Percentiles rank a stretch among this genome's conserved stretches.
Evolutionary conservation across 1,140 invertebrate species (phyloP).

Genomic region (Aphis craccivora): DNA sequence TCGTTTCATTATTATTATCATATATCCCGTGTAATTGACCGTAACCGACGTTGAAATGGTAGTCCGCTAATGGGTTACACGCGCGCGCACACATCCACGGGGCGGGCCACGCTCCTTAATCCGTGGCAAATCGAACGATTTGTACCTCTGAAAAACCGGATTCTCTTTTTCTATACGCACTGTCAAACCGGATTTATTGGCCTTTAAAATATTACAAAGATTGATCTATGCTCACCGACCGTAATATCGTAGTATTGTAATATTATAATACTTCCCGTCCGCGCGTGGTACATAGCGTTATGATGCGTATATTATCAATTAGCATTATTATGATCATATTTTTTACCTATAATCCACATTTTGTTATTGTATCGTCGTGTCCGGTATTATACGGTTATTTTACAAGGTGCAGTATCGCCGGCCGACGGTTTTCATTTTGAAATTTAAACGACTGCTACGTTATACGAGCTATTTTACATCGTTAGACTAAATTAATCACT

Average conservation of each 20-base stretch:
- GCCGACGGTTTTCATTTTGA: not conserved
- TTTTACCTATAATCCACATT: not conserved
- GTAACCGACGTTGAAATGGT: conserved; percentile 31
- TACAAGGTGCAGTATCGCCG: not conserved
- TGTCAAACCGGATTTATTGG: conserved; percentile 46
- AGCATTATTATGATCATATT: not conserved
- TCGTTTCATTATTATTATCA: conserved; percentile 43
- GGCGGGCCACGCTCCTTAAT: conserved; percentile 14
- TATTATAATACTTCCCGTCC: not conserved
- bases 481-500: not conserved
- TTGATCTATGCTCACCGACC: not conserved
- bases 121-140: conserved; percentile 51
- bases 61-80: conserved; percentile 52
- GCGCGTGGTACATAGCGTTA: not conserved
- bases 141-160: conserved; percentile 35
- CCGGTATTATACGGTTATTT: not conserved
- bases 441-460: not conserved
- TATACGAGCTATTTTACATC: not conserved
- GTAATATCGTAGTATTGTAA: not conserved
- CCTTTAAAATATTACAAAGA: conserved; percentile 29
- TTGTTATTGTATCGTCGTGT: not conserved
- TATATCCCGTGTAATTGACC: conserved; percentile 47
- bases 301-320: conserved; percentile 11
- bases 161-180: not conserved
- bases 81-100: not conserved